Evolutionary conservation across 2,113 vertebrate genomes (phyloP).

Genomic region (Verasper variegatus): DNA sequence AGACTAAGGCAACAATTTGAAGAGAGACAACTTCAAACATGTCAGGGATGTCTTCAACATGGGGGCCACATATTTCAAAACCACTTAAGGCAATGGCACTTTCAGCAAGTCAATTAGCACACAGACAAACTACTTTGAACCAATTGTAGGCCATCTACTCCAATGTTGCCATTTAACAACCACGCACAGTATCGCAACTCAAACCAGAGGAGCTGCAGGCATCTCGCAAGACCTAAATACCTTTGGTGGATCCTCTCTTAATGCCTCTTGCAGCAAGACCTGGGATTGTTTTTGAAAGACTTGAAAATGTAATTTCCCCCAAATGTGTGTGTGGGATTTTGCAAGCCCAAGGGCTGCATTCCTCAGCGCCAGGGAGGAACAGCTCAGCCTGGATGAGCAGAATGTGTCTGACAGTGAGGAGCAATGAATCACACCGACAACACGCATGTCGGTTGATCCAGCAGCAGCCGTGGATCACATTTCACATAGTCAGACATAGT

Average conservation of each 20-base stretch:
- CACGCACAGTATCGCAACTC: neutral
- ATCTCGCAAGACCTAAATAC: neutral
- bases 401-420: neutral
- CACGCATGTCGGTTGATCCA: neutral
- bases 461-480: neutral
- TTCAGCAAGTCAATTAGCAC: neutral
- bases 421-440: neutral
- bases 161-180: neutral
- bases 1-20: neutral
- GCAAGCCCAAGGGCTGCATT: neutral
- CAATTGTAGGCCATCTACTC: neutral
- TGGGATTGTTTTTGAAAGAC: constrained; percentile 17
- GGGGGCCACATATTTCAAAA: neutral
- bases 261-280: neutral
- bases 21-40: neutral
- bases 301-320: no score
- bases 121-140: neutral
- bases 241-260: neutral
- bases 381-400: neutral
- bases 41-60: no score
- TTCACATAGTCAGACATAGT: no score
- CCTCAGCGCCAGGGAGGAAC: neutral
- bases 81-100: neutral
- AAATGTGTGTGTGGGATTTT: neutral
- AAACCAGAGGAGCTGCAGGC: neutral